These are phyloP conservation scores for Scartelaos histophorus DNA, from an alignment of 2,113 vertebrate species.

Conservation along the genomic window DNA sequence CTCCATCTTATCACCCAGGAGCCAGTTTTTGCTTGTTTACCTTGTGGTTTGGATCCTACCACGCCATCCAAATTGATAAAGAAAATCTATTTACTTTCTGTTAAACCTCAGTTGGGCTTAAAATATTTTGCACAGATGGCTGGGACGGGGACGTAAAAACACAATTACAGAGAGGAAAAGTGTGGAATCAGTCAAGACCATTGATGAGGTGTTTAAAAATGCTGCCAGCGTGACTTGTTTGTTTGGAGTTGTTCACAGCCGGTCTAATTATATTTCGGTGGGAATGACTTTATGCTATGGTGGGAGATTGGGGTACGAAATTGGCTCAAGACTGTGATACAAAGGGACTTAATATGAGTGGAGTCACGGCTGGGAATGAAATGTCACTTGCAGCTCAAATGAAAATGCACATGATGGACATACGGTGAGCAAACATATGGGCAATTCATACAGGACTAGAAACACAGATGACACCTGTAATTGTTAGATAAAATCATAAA, in stretches of 20 bases:
- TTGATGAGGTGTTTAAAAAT: conserved; percentile 30
- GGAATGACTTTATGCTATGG: conserved; percentile 27
- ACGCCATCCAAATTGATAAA: conserved; percentile 21
- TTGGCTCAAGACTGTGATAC: conserved; percentile 23
- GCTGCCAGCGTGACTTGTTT: conserved; percentile 9
- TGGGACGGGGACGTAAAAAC: conserved; percentile 15
- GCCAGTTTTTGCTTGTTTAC: conserved; percentile 42
- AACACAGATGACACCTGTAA: no score
- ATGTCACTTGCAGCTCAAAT: conserved; percentile 12
- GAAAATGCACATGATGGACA: background rate
- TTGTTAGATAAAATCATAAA: no score
- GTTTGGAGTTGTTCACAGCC: background rate
- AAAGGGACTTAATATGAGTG: conserved; percentile 12
- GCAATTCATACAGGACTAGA: no score
- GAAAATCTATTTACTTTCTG: conserved; percentile 32
- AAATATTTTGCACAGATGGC: conserved; percentile 16
- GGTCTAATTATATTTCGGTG: conserved; percentile 23
- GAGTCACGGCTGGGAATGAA: conserved; percentile 18
- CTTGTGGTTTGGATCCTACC: conserved; percentile 27
- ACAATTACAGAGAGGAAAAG: conserved; percentile 17
- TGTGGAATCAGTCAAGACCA: conserved; percentile 20
- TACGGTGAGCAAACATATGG: background rate
- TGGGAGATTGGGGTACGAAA: conserved; percentile 33
- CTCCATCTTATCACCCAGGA: conserved; percentile 39
- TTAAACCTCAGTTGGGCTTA: conserved; percentile 14